Conservation (phyloP, 2,888 invertebrate species). For the Pomacea canaliculata region DNA sequence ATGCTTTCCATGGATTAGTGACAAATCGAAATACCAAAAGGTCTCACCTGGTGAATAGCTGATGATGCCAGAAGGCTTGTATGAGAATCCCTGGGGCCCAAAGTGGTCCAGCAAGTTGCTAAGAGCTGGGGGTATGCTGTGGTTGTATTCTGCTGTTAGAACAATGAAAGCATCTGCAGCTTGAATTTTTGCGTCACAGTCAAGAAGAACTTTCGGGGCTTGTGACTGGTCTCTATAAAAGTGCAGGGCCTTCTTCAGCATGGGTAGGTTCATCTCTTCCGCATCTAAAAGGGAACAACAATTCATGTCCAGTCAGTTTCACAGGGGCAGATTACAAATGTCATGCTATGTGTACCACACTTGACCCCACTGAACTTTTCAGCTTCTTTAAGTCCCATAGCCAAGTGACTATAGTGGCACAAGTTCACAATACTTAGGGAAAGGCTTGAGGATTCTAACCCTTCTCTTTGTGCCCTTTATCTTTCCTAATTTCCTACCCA, state of each 20-base stretch:
- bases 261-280: conserved; percentile 59
- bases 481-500: too few species aligned
- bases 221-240: conserved; percentile 44
- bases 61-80: conserved; percentile 63
- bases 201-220: conserved; percentile 43
- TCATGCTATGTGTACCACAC: too few species aligned
- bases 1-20: too few species aligned
- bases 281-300: conserved; percentile 64
- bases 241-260: conserved; percentile 53
- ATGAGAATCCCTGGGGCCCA: conserved; percentile 66
- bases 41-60: conserved; percentile 59
- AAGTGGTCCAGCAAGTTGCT: conserved; percentile 71
- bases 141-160: conserved; percentile 69
- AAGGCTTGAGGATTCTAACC: too few species aligned
- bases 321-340: too few species aligned
- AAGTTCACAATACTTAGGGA: too few species aligned
- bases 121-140: conserved; percentile 71
- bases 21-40: background rate
- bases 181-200: conserved; percentile 44
- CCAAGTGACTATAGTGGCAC: too few species aligned
- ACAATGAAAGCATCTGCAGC: conserved; percentile 70
- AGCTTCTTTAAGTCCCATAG: too few species aligned
- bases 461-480: too few species aligned
- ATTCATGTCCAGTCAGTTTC: background rate
- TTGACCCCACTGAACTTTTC: too few species aligned